Evolutionary conservation across 2,113 vertebrate species (phyloP), one percentile per base, ranked within the genome.

Genomic region (Crotalus viridis): DNA sequence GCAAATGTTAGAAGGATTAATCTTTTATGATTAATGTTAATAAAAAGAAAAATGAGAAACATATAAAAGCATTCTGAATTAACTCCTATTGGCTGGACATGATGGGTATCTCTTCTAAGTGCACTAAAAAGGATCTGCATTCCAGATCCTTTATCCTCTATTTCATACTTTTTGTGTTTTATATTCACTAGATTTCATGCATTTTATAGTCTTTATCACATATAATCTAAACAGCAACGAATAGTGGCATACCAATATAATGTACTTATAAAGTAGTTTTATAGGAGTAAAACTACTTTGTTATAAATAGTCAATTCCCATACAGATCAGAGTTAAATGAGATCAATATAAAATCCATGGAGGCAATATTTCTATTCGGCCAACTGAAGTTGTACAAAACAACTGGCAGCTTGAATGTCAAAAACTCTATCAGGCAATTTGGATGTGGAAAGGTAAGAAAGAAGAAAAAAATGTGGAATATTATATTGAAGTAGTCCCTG

Each of bases 171-270:
- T 43, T 81, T 39, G 17, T 81, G n/a, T 81, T 39, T 39, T 74
- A 74, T 55, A 43, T n/a, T 88, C 5, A 64, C 33, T 48, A 28
- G 46, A 61, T 24, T n/a, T 64, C 51, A 55, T 24, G 46, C 19
- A 15, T 81, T 74, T 87, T 88, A 26, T 26, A 64, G 56, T 46
- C 59, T 39, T 52, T 81, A 88, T 89, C 51, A 89, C 51, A 88
- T 92, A 56, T 89, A 52, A 28, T 74, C 8, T 46, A 92, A 92
- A 43, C 74, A 91, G 46, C 86, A 92, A 92, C 59, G 89, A 81
- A 55, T 56, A 89, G 17, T 13, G 24, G 61, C 87, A 89, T 26
- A 43, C 81, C 48, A 74, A 89, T 92, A 89, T 55, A 85, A 92
- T 57, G 64, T 64, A 89, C 87, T 91, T 52, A 12, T 69, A 15